Conservation (phyloP, 2,888 invertebrate species). For the Meiosimyza platycephala region DNA sequence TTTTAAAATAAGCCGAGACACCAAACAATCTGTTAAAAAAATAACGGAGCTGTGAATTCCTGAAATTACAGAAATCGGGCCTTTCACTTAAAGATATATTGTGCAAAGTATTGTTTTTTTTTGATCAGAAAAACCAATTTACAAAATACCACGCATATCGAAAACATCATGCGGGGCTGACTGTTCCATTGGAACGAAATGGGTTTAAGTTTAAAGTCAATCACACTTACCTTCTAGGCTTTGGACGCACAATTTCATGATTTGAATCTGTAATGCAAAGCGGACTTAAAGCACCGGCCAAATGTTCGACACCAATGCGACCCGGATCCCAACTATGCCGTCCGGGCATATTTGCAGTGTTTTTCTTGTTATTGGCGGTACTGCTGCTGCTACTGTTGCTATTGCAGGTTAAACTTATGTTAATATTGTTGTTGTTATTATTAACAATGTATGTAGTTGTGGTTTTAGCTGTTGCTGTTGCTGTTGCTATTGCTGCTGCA, state of each 20-base stretch:
- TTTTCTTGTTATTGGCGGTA: not conserved
- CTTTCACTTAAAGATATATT: too few species aligned
- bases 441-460: constrained; percentile 21
- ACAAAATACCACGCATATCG: too few species aligned
- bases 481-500: constrained; percentile 25
- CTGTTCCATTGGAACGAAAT: too few species aligned
- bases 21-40: too few species aligned
- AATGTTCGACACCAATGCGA: constrained; percentile 70
- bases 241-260: constrained; percentile 87
- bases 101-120: too few species aligned
- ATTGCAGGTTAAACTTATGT: constrained; percentile 30
- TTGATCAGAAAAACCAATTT: too few species aligned
- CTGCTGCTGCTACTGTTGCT: constrained; percentile 31
- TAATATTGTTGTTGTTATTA: constrained; percentile 29
- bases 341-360: constrained; percentile 55
- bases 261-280: constrained; percentile 79
- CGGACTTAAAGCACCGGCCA: constrained; percentile 73
- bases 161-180: too few species aligned
- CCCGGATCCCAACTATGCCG: constrained; percentile 67
- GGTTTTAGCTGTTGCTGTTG: constrained; percentile 31
- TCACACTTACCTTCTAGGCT: constrained; percentile 80
- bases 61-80: too few species aligned
- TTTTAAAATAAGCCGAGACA: too few species aligned
- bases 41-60: too few species aligned
- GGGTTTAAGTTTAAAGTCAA: too few species aligned